Base-by-base conservation (phyloP, 2,888 invertebrate genomes). In the Lordiphosa andalusiaca region DNA sequence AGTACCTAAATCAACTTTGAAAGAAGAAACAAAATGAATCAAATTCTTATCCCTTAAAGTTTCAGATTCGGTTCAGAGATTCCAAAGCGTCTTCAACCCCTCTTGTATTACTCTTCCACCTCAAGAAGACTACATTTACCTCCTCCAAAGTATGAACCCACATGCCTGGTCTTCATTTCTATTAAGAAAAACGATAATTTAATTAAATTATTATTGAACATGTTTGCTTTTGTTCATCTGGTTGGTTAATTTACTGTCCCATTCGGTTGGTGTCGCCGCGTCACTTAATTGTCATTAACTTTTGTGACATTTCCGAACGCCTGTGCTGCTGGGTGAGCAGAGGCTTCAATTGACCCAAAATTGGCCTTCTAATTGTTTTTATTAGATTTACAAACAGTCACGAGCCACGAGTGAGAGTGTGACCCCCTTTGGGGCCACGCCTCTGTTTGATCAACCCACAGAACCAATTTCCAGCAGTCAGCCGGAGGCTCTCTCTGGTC, bases 211-310 rank as follows among this genome's bases (percentile, higher is more conserved):
- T 33, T 30, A 44, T 44, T 10, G 16, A 44, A 33, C 33, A n/a
- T 40, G 33, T 16, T 39, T 67, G 60, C 51, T 56, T 53, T 40
- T 52, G 35, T 52, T 30, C 30, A 30, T 10, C 3, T 9, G 2
- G 30, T 10, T 9, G 60, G 44, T 41, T 62, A 50, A 63, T 66
- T 65, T 40, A 46, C 35, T 47, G 59, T 51, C 25, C 12, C 25
- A 23, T 25, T 12, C 12, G 21, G 41, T 44, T 44, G 51, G 7
- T 50, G 25, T 19, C 48, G 51, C 41, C 53, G 60, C 51, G 30
- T 30, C 76, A 55, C 61, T 85, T 81, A 73, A 81, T 82, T 84
- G 82, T 70, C 85, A 84, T 85, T 85, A 84, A 84, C 74, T 84
- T 85, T 81, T 66, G 84, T 82, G 84, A 83, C 77, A 78, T 47